These are phyloP conservation scores for Hippopotamus amphibius DNA, from an alignment of 2,113 vertebrate species.

Conservation along the genomic window DNA sequence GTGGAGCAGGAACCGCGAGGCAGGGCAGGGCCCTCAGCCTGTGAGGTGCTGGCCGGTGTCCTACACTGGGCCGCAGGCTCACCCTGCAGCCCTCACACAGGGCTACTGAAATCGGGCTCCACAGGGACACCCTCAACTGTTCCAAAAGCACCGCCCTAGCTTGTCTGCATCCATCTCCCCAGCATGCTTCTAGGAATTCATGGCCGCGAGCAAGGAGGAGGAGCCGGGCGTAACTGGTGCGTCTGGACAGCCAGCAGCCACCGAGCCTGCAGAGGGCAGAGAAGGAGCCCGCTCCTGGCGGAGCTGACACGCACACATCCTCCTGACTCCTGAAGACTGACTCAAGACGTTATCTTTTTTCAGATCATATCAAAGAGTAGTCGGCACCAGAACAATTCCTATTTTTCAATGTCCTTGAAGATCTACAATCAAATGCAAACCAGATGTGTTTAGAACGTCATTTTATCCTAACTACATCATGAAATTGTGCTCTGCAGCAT, in stretches of 20 bases:
- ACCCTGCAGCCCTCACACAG: rapidly evolving
- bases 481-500: rapidly evolving
- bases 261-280: background rate
- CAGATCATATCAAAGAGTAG: background rate
- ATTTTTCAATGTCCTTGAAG: background rate
- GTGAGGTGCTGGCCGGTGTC: background rate
- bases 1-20: rapidly evolving
- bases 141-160: background rate
- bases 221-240: background rate
- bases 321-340: rapidly evolving
- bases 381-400: background rate
- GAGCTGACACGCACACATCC: background rate
- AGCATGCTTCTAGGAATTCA: background rate
- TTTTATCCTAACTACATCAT: background rate
- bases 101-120: background rate
- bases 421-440: background rate
- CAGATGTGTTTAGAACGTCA: background rate
- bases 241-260: background rate
- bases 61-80: background rate
- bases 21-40: too few species aligned
- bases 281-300: rapidly evolving
- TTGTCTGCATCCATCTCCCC: background rate
- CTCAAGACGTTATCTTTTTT: background rate
- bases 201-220: background rate
- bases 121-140: background rate